Evolutionary conservation across 2,888 invertebrate genomes (phyloP).

Genomic region (Napeogenes inachia): DNA sequence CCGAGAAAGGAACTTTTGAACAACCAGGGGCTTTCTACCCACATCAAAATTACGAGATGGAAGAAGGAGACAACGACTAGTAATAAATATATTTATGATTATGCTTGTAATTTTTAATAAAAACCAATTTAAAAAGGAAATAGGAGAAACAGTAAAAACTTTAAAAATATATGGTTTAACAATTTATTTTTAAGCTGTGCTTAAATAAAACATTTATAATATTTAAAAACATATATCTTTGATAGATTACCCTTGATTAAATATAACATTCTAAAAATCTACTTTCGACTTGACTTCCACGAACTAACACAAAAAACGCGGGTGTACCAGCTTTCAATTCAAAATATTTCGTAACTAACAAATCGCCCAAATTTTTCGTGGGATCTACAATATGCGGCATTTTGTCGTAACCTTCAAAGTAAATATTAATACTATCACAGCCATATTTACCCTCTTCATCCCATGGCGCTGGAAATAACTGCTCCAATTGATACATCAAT

Average conservation of each 20-base stretch:
- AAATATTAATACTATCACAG: conserved; percentile 79
- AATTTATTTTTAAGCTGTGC: no score
- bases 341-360: conserved; percentile 79
- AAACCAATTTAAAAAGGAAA: background rate
- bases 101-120: background rate
- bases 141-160: conserved; percentile 4
- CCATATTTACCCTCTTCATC: conserved; percentile 82
- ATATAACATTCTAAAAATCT: conserved; percentile 75
- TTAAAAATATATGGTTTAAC: no score
- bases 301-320: conserved; percentile 79
- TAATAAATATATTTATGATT: conserved; percentile 12
- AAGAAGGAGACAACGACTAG: conserved; percentile 45
- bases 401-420: conserved; percentile 83
- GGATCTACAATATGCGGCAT: conserved; percentile 78
- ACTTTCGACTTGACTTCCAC: conserved; percentile 76
- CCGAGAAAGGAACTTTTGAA: conserved; percentile 43
- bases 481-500: conserved; percentile 67
- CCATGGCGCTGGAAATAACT: conserved; percentile 85
- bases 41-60: conserved; percentile 51
- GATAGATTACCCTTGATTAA: conserved; percentile 26
- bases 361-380: conserved; percentile 75
- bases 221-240: conserved; percentile 3
- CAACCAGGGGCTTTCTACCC: conserved; percentile 50
- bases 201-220: background rate
- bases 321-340: conserved; percentile 81